Base-by-base conservation (phyloP, 1,140 invertebrate genomes). In the Aradophagus sp. region DNA sequence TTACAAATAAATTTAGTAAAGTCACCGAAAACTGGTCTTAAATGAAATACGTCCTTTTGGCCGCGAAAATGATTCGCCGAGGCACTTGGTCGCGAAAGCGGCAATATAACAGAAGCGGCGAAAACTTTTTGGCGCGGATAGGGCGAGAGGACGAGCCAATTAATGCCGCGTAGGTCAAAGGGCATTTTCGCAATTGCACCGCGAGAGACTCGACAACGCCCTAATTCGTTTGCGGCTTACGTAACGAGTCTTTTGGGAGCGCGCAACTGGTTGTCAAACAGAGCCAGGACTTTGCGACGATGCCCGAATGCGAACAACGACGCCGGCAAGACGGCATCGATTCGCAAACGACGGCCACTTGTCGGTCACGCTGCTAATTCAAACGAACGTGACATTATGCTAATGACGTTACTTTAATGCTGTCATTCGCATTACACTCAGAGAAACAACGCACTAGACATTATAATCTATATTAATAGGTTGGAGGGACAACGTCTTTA, bases 211-310 rank as follows among this genome's bases (percentile, higher is more conserved):
- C 50, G 44, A 44, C 47, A 50, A 69, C 48, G 47, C 75, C 70
- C 76, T 81, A 80, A 78, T 80, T 80, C 78, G 76, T 80, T 79
- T 74, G 75, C 62, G 78, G 74, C 72, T 79, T 75, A 69, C 73
- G 75, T 79, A 82, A 83, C 75, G 78, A 82, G 80, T 66, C 82
- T 81, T 80, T 68, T 77, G 80, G 81, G 81, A 82, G 73, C 63
- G 74, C 62, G 77, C 81, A 84, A 84, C 82, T 84, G 76, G 82
- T 84, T 82, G 82, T 73, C 80, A 83, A 84, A 82, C 79, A 80
- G 68, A 29, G 27, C 73, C 71, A 73, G 56, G 70, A 50, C 73
- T 44, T 39, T 12, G 35, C 32, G 35, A 27, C 41, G 26, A 62
- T 58, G 73, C 47, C 44, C 35, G 36, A 19, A 44, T 39, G 41